Evolutionary conservation across 1,140 invertebrate species (phyloP).

Genomic region (Zaprionus capensis): DNA sequence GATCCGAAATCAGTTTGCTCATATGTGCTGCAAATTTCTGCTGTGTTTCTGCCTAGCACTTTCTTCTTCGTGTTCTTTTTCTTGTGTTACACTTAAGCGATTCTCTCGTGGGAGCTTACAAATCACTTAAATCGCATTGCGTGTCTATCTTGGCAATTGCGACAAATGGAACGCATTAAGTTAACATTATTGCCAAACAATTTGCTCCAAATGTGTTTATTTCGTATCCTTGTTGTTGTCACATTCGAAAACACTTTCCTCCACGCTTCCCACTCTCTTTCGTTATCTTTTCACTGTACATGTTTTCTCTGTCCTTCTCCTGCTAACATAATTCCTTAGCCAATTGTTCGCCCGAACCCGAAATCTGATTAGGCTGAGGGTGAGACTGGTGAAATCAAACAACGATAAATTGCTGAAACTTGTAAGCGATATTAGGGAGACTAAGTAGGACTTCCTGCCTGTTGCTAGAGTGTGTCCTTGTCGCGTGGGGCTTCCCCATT

Average conservation of each 20-base stretch:
- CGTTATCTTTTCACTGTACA: neutral
- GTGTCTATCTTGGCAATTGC: slow-evolving; percentile 75
- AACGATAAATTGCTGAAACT: slow-evolving; percentile 79
- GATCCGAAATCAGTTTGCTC: neutral
- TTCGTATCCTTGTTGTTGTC: slow-evolving; percentile 69
- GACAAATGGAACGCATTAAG: slow-evolving; percentile 82
- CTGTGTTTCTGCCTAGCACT: neutral
- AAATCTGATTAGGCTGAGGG: slow-evolving; percentile 72
- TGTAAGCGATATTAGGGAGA: slow-evolving; percentile 63
- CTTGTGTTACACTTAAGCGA: slow-evolving; percentile 2
- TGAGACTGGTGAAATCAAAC: slow-evolving; percentile 61
- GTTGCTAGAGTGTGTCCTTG: slow-evolving; percentile 61
- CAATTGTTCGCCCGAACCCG: slow-evolving; percentile 70
- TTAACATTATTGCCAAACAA: slow-evolving; percentile 83
- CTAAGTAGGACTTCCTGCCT: slow-evolving; percentile 65
- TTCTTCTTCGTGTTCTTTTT: neutral
- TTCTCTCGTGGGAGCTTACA: slow-evolving; percentile 44
- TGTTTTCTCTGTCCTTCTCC: neutral
- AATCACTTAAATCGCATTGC: slow-evolving; percentile 68
- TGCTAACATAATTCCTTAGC: slow-evolving; percentile 58
- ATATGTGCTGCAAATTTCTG: neutral
- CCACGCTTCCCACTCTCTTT: slow-evolving; percentile 14
- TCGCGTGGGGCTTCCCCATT: slow-evolving; percentile 60
- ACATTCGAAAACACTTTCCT: slow-evolving; percentile 55
- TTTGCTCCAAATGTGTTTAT: slow-evolving; percentile 80